These are phyloP conservation scores for Centropristis striata DNA, from an alignment of 2,113 vertebrate genomes.

Conservation along the genomic window DNA sequence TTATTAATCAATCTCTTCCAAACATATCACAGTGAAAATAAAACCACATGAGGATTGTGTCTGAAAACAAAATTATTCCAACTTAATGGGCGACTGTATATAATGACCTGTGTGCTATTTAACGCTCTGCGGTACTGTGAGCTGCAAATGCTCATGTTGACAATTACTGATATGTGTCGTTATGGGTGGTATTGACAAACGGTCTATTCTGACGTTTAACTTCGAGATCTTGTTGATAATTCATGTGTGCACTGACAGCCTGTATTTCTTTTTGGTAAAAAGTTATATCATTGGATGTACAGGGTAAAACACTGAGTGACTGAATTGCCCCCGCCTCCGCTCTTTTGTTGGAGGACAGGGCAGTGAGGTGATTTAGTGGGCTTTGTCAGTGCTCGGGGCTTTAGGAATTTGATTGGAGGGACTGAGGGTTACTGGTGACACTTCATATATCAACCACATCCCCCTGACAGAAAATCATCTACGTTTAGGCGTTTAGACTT, in stretches of 20 bases:
- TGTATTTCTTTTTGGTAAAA: neutral
- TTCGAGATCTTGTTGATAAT: too few species aligned
- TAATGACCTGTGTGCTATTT: too few species aligned
- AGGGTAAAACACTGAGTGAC: neutral
- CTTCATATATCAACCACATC: slow-evolving; percentile 55
- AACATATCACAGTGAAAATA: too few species aligned
- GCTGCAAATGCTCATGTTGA: too few species aligned
- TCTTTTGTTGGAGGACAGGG: slow-evolving; percentile 21
- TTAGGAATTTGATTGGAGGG: slow-evolving; percentile 43
- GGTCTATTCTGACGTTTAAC: too few species aligned
- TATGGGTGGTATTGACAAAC: too few species aligned
- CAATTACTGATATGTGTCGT: too few species aligned
- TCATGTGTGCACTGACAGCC: neutral
- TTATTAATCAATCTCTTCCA: too few species aligned
- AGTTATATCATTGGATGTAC: neutral
- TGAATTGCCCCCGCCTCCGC: neutral
- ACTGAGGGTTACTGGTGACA: slow-evolving; percentile 27
- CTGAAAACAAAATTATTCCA: too few species aligned
- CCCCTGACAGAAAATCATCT: slow-evolving; percentile 48
- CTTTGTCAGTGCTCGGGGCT: slow-evolving; percentile 8
- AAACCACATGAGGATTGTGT: too few species aligned
- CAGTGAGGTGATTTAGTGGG: slow-evolving; percentile 52
- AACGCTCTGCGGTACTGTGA: too few species aligned
- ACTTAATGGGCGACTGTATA: too few species aligned
- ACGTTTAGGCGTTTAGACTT: slow-evolving; percentile 23